Evolutionary conservation across 2,888 invertebrate genomes (phyloP).

Genomic region (Zootermopsis nevadensis): DNA sequence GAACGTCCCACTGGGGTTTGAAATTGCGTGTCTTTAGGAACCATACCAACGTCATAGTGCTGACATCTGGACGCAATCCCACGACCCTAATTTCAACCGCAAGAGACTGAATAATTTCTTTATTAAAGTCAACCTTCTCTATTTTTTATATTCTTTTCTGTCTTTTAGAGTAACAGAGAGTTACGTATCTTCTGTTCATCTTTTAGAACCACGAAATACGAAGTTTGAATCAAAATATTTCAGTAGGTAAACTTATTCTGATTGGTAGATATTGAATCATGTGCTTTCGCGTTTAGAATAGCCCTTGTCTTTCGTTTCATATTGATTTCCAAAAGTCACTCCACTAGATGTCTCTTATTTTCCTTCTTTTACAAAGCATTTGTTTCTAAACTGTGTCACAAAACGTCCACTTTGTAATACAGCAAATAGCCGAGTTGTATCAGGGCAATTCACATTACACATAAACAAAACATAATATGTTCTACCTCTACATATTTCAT

Average conservation of each 20-base stretch:
- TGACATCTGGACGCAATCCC: constrained; percentile 37
- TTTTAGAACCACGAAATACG: background rate
- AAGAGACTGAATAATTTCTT: constrained; percentile 37
- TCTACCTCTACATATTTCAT: background rate
- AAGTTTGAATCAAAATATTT: constrained; percentile 16
- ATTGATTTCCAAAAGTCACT: background rate
- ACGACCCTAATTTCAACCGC: constrained; percentile 36
- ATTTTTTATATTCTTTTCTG: background rate
- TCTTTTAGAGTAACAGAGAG: background rate
- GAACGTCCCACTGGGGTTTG: background rate
- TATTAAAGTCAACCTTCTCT: constrained; percentile 16
- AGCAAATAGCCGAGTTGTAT: background rate
- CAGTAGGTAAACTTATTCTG: background rate
- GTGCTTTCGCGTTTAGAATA: background rate
- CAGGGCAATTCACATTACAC: background rate
- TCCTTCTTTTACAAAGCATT: background rate
- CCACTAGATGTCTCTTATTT: background rate
- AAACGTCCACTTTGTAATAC: background rate
- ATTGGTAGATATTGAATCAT: background rate
- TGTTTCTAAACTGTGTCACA: background rate
- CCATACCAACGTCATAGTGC: background rate
- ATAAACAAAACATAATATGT: background rate
- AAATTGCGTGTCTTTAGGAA: constrained; percentile 25
- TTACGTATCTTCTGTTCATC: background rate
- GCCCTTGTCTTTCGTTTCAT: background rate